Conservation (phyloP, 2,888 invertebrate genomes). For the Hypena proboscidalis region DNA sequence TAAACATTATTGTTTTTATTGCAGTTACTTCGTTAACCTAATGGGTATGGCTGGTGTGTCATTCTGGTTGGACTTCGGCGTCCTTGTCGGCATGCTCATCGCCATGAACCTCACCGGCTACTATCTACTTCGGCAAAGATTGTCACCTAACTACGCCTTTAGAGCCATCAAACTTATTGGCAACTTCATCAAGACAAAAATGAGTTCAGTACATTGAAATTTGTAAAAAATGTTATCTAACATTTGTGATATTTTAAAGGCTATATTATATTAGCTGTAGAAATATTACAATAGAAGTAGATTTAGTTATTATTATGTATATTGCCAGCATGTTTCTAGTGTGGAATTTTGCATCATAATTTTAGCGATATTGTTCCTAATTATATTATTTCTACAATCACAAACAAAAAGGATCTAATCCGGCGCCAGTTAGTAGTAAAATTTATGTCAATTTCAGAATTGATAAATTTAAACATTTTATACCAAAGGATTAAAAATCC, state of each 20-base stretch:
- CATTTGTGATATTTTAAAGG: too few species aligned
- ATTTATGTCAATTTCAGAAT: not conserved
- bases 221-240: too few species aligned
- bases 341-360: too few species aligned
- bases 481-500: constrained; percentile 35
- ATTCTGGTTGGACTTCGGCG: constrained; percentile 88
- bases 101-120: constrained; percentile 88
- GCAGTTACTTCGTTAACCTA: constrained; percentile 88
- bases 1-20: constrained; percentile 20
- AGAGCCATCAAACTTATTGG: constrained; percentile 89
- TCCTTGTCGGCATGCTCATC: constrained; percentile 86
- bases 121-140: constrained; percentile 89
- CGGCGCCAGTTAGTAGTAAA: too few species aligned
- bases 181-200: constrained; percentile 88
- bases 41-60: constrained; percentile 90
- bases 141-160: constrained; percentile 90
- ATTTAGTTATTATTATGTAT: too few species aligned
- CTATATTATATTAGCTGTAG: too few species aligned
- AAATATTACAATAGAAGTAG: too few species aligned
- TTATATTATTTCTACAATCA: constrained; percentile 8
- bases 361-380: too few species aligned
- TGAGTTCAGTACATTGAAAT: constrained; percentile 62
- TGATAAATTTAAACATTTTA: constrained; percentile 6
- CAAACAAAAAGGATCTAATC: too few species aligned
- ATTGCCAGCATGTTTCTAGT: too few species aligned